Percentiles rank a stretch among this genome's conserved stretches.
Evolutionary conservation across 1,140 invertebrate genomes (phyloP).

Genomic region (Neotoxoptera formosana): DNA sequence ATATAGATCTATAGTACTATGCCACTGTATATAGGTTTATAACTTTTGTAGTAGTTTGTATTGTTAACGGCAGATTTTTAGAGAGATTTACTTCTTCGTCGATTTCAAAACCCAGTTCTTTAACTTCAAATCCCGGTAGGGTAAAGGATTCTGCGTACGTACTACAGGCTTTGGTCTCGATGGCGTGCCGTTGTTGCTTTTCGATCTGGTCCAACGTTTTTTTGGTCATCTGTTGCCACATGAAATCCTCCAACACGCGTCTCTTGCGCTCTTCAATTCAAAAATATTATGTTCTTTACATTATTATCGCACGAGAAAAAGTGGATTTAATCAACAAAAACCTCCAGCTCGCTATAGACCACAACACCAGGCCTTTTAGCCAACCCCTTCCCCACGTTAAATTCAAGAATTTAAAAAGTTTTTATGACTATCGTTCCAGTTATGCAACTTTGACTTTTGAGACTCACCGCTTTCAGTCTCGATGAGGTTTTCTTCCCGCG

Average conservation of each 20-base stretch:
- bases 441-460: not conserved
- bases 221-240: slow-evolving; percentile 43
- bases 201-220: not conserved
- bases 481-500: not conserved
- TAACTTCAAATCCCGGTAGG: slow-evolving; percentile 18
- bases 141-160: slow-evolving; percentile 8
- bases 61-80: not conserved
- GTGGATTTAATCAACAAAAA: not conserved
- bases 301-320: not conserved
- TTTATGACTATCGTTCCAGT: not conserved
- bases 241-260: not conserved
- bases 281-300: not conserved
- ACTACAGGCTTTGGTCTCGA: not conserved
- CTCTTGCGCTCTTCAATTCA: not conserved
- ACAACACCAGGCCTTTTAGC: too few relatives aligned
- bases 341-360: too few relatives aligned
- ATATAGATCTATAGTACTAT: not conserved
- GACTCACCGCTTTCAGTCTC: not conserved
- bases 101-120: slow-evolving; percentile 40
- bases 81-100: slow-evolving; percentile 1
- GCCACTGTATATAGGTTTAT: not conserved
- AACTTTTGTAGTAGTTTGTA: not conserved
- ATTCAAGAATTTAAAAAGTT: not conserved
- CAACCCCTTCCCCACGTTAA: not conserved
- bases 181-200: not conserved